Evolutionary conservation across 2,888 invertebrate genomes (phyloP).

Genomic region (Synergus laeviventris): DNA sequence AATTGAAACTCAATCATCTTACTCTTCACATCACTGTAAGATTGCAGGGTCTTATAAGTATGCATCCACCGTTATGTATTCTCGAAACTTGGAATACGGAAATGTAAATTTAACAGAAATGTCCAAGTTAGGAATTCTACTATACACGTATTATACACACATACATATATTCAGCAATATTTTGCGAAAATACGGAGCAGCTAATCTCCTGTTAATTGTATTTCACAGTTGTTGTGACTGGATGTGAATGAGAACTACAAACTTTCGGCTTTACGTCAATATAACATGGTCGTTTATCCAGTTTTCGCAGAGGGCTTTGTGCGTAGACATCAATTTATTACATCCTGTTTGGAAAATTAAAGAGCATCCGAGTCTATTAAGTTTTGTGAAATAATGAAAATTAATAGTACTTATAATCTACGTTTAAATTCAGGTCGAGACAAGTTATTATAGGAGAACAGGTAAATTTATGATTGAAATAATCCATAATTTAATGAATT

Average conservation of each 20-base stretch:
- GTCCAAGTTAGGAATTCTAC: constrained; percentile 57
- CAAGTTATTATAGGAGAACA: not conserved
- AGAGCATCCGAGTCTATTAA: not conserved
- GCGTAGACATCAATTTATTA: not conserved
- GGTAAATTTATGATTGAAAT: not conserved
- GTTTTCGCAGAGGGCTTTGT: not conserved
- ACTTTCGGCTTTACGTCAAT: constrained; percentile 28
- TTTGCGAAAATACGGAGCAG: constrained; percentile 57
- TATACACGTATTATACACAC: not conserved
- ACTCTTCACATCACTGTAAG: constrained; percentile 34
- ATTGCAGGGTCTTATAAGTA: not conserved
- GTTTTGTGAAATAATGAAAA: not conserved
- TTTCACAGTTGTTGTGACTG: constrained; percentile 34
- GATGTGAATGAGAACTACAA: constrained; percentile 15
- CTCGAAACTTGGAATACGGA: constrained; percentile 59
- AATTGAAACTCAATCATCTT: constrained; percentile 6
- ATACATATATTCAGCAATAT: constrained; percentile 50
- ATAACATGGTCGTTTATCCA: not conserved
- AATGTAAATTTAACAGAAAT: constrained; percentile 65
- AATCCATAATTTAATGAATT: not conserved
- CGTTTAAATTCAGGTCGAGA: not conserved
- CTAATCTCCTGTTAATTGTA: constrained; percentile 70
- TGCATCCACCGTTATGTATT: constrained; percentile 4
- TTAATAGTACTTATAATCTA: not conserved
- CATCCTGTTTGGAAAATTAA: constrained; percentile 14